Evolutionary conservation across 1,140 invertebrate genomes (phyloP).

Genomic region (Euschistus heros): DNA sequence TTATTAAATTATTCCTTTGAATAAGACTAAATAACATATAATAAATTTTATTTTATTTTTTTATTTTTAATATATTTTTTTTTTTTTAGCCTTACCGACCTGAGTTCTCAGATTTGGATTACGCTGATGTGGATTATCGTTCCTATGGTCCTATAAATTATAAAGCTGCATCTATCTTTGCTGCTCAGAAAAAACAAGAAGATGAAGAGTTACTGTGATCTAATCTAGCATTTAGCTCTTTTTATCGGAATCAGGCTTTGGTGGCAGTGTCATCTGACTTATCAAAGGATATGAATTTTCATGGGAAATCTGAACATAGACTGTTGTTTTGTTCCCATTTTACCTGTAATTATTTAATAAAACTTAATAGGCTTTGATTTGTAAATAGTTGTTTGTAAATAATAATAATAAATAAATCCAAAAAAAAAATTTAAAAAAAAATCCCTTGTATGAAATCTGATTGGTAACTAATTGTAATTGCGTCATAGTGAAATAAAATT

Average conservation of each 20-base stretch:
- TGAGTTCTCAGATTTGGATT: conserved; percentile 65
- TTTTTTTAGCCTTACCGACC: conserved; percentile 51
- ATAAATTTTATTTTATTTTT: background rate
- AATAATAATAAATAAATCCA: too few species aligned
- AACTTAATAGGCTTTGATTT: too few species aligned
- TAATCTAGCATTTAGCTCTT: conserved; percentile 10
- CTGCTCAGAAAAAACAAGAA: conserved; percentile 25
- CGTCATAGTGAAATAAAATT: too few species aligned
- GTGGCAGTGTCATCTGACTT: background rate
- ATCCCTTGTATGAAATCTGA: too few species aligned
- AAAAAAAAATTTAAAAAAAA: too few species aligned
- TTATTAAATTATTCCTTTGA: too few species aligned
- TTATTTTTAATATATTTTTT: background rate
- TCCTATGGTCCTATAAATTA: conserved; percentile 83
- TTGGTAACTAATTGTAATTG: too few species aligned
- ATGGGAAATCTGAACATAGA: background rate
- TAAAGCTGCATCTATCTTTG: conserved; percentile 65
- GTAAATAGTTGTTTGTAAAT: too few species aligned
- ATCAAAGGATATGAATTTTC: background rate
- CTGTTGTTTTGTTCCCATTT: background rate
- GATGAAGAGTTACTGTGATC: conserved; percentile 29
- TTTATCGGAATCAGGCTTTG: background rate
- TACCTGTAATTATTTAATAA: too few species aligned
- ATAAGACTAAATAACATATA: too few species aligned
- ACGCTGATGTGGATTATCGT: conserved; percentile 79